Evolutionary conservation across 2,888 invertebrate species (phyloP), one percentile per base, ranked within the genome.

Genomic region (Caenorhabditis angaria): DNA sequence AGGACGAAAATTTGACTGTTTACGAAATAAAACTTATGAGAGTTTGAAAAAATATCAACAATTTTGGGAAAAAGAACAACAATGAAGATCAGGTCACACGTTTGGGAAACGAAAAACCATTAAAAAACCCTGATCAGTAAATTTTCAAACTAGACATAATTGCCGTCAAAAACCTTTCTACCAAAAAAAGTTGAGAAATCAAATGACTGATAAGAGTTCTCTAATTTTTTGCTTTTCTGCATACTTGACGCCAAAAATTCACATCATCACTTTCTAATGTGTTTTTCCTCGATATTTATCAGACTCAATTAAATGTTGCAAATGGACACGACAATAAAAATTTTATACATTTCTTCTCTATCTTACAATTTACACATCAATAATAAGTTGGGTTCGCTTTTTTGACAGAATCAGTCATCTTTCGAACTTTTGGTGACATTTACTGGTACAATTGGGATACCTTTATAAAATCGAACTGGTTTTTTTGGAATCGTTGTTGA

Each of bases 371-470:
- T 6, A 10, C 8, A 10, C 8, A 35, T 35, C 14, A 14, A 35
- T 35, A 35, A 35, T 6, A 35, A 35, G 14, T 14, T 35, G 35
- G 35, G 35, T 6, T 35, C 35, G 35, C 6, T 10, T 10, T 10
- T 35, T 10, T n/a, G n/a, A n/a, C n/a, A n/a, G 41, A 12, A 41
- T 54, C 18, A 54, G 20, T 54, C 24, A 27, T 54, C 56, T 29
- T 24, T 12, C 24, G 60, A 55, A 10, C 14, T 4, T 53, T 57
- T 62, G 24, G n/a, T 24, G 41, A 27, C 32, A n/a, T 62, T 63
- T 3, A 68, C 54, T 2, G 72, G 72, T 48, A 65, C 61, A 50
- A 72, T 72, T 8, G 72, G 72, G 5, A 72, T 25, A 2, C 72
- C 72, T 53, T 72, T 72, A 20, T 58, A 55, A 35, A 35, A 72